Evolutionary conservation across 1,140 invertebrate species (phyloP).

Genomic region (Aphaenogaster floridana): DNA sequence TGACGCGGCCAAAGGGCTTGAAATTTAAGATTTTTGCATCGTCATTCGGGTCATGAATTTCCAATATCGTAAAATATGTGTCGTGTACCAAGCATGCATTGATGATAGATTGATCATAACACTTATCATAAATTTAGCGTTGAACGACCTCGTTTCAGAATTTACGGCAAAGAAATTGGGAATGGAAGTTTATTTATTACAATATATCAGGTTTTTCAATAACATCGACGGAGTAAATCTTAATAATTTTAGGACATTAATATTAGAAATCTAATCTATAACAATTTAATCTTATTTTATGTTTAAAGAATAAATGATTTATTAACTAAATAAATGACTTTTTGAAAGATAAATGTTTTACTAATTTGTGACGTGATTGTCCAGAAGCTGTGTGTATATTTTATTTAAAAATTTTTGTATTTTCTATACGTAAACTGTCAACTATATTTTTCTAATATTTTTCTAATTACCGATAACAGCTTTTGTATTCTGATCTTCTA

Average conservation of each 20-base stretch:
- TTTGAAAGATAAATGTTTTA: not conserved
- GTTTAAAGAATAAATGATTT: not conserved
- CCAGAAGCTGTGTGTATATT: not conserved
- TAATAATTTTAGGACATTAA: not conserved
- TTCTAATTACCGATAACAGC: not conserved
- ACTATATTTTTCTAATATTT: too few species aligned
- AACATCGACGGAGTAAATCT: not conserved
- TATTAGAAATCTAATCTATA: not conserved
- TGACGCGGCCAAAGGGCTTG: not conserved
- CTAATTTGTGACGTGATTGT: not conserved
- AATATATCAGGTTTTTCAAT: not conserved
- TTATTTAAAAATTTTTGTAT: not conserved
- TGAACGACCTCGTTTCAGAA: not conserved
- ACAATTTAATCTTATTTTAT: not conserved
- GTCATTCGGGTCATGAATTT: slow-evolving; percentile 21
- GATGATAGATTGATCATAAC: slow-evolving; percentile 8
- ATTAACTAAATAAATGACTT: not conserved
- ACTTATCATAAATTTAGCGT: not conserved
- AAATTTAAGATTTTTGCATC: slow-evolving; percentile 22
- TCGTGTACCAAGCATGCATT: not conserved
- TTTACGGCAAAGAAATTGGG: not conserved
- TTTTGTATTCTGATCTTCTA: not conserved
- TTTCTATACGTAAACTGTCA: not conserved
- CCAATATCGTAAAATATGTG: not conserved
- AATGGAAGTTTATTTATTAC: not conserved